phyloP scores from a whole-genome alignment of 2,797 vertebrate genomes.

The Megaceryle alcyon region DNA sequence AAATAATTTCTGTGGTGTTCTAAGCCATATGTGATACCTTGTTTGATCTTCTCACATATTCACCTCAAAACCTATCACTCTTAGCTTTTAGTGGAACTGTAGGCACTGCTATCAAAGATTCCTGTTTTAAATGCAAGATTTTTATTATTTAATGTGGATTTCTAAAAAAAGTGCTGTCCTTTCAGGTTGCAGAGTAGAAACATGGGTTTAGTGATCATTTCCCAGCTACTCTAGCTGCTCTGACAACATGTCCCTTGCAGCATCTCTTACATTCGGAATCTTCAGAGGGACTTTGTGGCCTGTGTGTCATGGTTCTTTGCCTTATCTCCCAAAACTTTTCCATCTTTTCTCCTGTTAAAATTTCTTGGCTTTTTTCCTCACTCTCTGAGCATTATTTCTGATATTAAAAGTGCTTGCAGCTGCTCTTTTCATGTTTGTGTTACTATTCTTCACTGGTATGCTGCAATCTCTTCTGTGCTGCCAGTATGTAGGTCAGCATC shows the following conservation, averaged over 20 bases:
- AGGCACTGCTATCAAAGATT: not conserved
- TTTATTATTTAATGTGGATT: not conserved
- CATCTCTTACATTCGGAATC: not conserved
- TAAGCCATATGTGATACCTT: not conserved
- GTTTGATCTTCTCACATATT: not conserved
- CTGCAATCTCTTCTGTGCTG: constrained; percentile 21
- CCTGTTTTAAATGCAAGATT: not conserved
- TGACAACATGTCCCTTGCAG: not conserved
- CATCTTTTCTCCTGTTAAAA: not conserved
- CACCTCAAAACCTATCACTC: not conserved
- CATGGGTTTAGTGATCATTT: not conserved
- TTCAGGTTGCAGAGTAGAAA: not conserved
- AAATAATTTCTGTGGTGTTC: not conserved
- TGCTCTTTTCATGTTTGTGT: constrained; percentile 20
- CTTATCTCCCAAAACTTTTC: not conserved
- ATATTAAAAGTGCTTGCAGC: constrained; percentile 43
- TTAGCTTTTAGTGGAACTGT: not conserved
- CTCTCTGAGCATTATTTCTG: not conserved
- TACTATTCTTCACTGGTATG: not conserved
- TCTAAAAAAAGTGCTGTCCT: not conserved
- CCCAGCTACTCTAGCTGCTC: not conserved
- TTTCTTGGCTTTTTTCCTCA: not conserved
- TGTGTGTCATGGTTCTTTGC: not conserved
- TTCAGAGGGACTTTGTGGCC: not conserved
- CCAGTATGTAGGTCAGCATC: constrained; percentile 58